phyloP scores from a whole-genome alignment of 2,888 invertebrate genomes.

The Apamea epomidion region DNA sequence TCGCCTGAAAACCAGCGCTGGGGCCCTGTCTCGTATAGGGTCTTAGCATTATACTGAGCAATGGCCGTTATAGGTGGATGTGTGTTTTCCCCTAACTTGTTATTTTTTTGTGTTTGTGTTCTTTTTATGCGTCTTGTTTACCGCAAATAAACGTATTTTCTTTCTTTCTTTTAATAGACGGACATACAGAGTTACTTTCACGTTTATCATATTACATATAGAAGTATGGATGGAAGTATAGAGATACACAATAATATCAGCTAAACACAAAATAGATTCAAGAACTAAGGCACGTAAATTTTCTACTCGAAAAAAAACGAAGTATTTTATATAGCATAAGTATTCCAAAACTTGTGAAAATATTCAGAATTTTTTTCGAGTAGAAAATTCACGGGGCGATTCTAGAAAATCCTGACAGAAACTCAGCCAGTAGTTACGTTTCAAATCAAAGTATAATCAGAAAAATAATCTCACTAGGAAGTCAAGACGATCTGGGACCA shows the following conservation, averaged over 20 bases:
- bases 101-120: too few relatives aligned
- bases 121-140: too few relatives aligned
- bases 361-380: neutral
- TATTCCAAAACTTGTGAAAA: too few relatives aligned
- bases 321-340: too few relatives aligned
- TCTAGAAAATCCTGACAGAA: neutral
- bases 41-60: too few relatives aligned
- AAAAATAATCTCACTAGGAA: slow-evolving; percentile 18
- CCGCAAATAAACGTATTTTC: too few relatives aligned
- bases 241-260: neutral
- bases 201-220: neutral
- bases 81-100: too few relatives aligned
- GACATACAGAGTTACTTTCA: neutral
- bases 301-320: too few relatives aligned
- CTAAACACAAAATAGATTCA: neutral
- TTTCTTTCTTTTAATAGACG: too few relatives aligned
- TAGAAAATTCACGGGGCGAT: neutral
- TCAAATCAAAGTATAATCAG: slow-evolving; percentile 1
- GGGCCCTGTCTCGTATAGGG: too few relatives aligned
- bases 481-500: neutral
- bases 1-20: too few relatives aligned
- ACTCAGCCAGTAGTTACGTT: neutral
- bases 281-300: neutral
- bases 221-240: neutral
- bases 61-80: too few relatives aligned